Evolutionary conservation across 2,888 invertebrate genomes (phyloP), one percentile per base, ranked within the genome.

Genomic region (Cynaeus angustus): DNA sequence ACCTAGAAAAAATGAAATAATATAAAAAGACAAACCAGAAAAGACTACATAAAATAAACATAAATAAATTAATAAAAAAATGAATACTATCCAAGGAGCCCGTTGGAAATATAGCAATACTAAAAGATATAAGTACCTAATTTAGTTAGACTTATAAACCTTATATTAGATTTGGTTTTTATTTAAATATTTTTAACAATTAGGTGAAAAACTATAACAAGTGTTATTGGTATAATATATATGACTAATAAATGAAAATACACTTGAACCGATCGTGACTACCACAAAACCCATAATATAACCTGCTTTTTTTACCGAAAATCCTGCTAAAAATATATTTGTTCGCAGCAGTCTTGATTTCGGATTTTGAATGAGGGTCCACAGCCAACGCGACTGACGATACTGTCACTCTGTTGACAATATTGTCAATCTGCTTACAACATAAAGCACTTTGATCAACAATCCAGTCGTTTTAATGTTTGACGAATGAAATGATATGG

Each of bases 341-440:
- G 41, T 67, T 58, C 65, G 21, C 52, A 65, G 59, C 70, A 67
- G 70, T 67, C 62, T 70, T 70, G 16, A 59, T 41, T 33, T 28
- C 43, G 21, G 59, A 66, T 38, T 10, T 62, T 37, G 53, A 64
- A 71, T 45, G 61, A 70, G 67, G 55, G 62, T 70, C 71, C 71
- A 71, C 71, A 71, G 71, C 71, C 71, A 68, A 71, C 59, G 59
- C 64, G 71, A 68, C 71, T 68, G 67, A 68, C 68, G 56, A 68
- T 56, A 68, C 46, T 45, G 50, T 58, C 45, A 30, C 12, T 21
- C 1, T 4, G 1, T 21, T 21, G 21, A 21, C 21, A 21, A 21
- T 21, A 55, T 56, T 48, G 45, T n/a, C 59, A 12, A 33, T 48
- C 48, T 28, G 28, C 16, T 38, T 41, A 50, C 33, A 9, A 59